Base-by-base conservation (phyloP, 2,888 invertebrate genomes). In the Zhuqinia jingwanae region DNA sequence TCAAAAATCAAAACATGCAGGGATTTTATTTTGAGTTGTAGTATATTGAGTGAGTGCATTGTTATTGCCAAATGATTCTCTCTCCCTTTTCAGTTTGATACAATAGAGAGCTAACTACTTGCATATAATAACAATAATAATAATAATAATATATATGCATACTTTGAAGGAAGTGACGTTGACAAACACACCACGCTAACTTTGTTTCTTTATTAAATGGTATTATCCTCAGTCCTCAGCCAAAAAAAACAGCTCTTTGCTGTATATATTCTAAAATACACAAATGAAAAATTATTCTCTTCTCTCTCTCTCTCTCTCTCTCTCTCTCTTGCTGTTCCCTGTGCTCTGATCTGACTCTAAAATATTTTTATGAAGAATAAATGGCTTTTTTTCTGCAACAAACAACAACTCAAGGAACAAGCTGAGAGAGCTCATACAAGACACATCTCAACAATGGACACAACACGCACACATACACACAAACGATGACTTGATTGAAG, bases 101-200 rank as follows among this genome's bases (percentile, higher is more conserved):
- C 70, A 70, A 17, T 15, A 70, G 47, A 70, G 47, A 50, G 3
- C 20, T 45, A 70, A 25, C 50, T 50, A 70, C 17, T n/a, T n/a
- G n/a, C n/a, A n/a, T n/a, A n/a, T n/a, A n/a, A n/a, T n/a, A n/a
- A n/a, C n/a, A n/a, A n/a, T n/a, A n/a, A n/a, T n/a, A n/a, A n/a
- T n/a, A n/a, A n/a, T n/a, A n/a, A n/a, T n/a, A n/a, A n/a, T n/a
- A n/a, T n/a, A n/a, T n/a, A 47, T 47, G 20, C 42, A 20, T 65
- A 30, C 25, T 79, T n/a, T 65, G 65, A 45, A 50, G 80, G 80
- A 80, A 80, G 80, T 80, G 80, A 70, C 68, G 68, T 68, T 80
- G 80, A 80, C 65, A 65, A 80, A 80, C 47, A 68, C 45, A 27
- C 30, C 47, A 68, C 45, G 45, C 30, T 25, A 80, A 80, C 68